phyloP scores from a whole-genome alignment of 2,888 invertebrate species.

The Mellilla xanthometata region DNA sequence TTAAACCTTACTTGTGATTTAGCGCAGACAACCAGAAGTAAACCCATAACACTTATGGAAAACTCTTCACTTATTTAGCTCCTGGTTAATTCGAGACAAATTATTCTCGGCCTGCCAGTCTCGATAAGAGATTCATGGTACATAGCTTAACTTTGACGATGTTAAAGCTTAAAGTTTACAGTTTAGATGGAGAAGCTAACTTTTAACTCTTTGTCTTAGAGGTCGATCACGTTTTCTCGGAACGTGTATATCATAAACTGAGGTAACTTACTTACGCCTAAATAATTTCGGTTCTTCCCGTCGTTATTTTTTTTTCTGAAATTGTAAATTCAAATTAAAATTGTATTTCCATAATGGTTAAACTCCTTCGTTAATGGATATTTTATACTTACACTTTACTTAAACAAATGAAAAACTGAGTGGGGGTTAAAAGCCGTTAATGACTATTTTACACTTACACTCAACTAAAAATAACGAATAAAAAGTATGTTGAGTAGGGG shows the following conservation, averaged over 20 bases:
- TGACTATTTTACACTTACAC: too few relatives aligned
- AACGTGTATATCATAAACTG: conserved; percentile 27
- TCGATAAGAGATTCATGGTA: conserved; percentile 34
- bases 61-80: conserved; percentile 14
- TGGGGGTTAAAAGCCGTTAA: too few relatives aligned
- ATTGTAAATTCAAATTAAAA: too few relatives aligned
- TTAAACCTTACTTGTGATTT: neutral
- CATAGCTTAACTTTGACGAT: conserved; percentile 32
- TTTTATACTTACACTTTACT: too few relatives aligned
- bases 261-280: too few relatives aligned
- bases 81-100: conserved; percentile 28
- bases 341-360: too few relatives aligned
- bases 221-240: conserved; percentile 32
- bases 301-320: too few relatives aligned
- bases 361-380: too few relatives aligned
- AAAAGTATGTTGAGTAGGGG: too few relatives aligned
- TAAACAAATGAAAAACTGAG: too few relatives aligned
- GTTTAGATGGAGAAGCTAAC: conserved; percentile 26
- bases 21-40: neutral
- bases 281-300: too few relatives aligned
- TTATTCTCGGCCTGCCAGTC: conserved; percentile 32
- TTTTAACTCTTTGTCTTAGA: conserved; percentile 32
- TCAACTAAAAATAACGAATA: too few relatives aligned
- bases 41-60: neutral
- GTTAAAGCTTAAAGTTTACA: conserved; percentile 30